Evolutionary conservation across 2,113 vertebrate genomes (phyloP).

Genomic region (Cochlearius cochlearius): DNA sequence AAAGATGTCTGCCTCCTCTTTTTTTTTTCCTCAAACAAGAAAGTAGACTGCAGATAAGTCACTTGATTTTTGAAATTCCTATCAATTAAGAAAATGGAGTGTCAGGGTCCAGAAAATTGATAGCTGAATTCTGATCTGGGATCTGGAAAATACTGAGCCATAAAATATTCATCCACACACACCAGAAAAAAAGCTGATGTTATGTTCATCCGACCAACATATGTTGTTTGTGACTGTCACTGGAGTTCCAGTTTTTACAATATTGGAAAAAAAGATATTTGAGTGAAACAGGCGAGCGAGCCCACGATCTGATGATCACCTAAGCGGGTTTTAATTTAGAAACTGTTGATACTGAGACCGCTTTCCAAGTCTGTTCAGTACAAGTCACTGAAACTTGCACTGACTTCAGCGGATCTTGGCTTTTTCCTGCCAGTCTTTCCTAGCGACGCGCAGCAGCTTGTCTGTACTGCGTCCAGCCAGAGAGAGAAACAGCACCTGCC

Average conservation of each 20-base stretch:
- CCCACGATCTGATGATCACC: background rate
- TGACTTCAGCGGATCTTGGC: background rate
- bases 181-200: background rate
- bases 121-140: slow-evolving; percentile 57
- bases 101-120: slow-evolving; percentile 54
- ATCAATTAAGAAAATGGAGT: slow-evolving; percentile 56
- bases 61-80: slow-evolving; percentile 61
- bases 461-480: background rate
- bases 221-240: slow-evolving; percentile 37
- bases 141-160: slow-evolving; percentile 59
- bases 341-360: background rate
- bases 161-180: slow-evolving; percentile 35
- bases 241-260: background rate
- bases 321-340: slow-evolving; percentile 21
- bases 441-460: background rate
- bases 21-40: slow-evolving; percentile 30
- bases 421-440: slow-evolving; percentile 1
- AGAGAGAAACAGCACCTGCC: slow-evolving; percentile 14
- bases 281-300: background rate
- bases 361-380: background rate
- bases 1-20: slow-evolving; percentile 51
- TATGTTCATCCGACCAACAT: slow-evolving; percentile 27
- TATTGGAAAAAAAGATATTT: background rate
- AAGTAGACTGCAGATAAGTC: slow-evolving; percentile 48
- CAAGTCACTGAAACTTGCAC: background rate